These are phyloP conservation scores for Ataeniobius toweri DNA, from an alignment of 2,797 vertebrate genomes.

Conservation along the genomic window DNA sequence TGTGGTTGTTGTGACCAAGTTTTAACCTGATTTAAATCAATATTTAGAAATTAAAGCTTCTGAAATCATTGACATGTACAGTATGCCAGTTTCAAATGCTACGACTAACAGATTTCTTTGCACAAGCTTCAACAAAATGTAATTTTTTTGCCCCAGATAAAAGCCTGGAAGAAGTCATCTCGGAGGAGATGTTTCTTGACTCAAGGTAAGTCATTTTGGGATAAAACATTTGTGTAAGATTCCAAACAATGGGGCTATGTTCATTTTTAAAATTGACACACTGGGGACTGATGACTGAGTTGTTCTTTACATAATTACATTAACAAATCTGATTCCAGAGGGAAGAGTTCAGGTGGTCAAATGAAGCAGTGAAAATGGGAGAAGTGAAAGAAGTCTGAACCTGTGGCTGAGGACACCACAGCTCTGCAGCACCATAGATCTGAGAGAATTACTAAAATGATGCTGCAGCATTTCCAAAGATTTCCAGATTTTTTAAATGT, in stretches of 20 bases:
- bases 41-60: constrained; percentile 11
- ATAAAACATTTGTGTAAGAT: constrained; percentile 17
- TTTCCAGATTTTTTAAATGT: constrained; percentile 27
- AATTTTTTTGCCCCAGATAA: constrained; percentile 24
- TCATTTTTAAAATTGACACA: constrained; percentile 19
- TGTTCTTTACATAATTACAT: constrained; percentile 37
- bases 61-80: not conserved
- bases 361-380: constrained; percentile 15
- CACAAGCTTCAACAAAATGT: constrained; percentile 21
- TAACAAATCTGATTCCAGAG: constrained; percentile 40
- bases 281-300: constrained; percentile 17
- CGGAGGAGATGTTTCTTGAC: constrained; percentile 12
- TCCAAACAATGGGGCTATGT: constrained; percentile 16
- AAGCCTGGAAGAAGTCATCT: constrained; percentile 6
- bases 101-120: constrained; percentile 19
- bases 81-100: constrained; percentile 8
- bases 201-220: constrained; percentile 13
- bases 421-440: constrained; percentile 50
- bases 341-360: constrained; percentile 16
- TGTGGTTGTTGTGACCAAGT: not conserved
- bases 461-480: constrained; percentile 16
- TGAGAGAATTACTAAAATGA: constrained; percentile 51
- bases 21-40: not conserved
- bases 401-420: constrained; percentile 18
- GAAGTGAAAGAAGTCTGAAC: constrained; percentile 30